Base-by-base conservation (phyloP, 2,888 invertebrate species). In the Andrena praecox region DNA sequence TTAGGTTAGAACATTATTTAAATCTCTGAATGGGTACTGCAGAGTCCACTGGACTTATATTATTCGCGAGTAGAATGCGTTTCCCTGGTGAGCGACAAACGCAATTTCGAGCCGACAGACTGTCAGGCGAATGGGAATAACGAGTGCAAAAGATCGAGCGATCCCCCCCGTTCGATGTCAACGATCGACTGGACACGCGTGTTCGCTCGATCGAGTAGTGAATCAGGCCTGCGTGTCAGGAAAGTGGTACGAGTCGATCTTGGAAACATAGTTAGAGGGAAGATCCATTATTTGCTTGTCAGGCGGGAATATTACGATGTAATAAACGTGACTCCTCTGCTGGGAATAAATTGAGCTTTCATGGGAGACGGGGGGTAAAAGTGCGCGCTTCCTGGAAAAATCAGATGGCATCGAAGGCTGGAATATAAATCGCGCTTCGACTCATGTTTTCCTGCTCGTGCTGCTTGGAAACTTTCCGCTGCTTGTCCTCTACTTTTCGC, bases 281-380 rank as follows among this genome's bases (percentile, higher is more conserved):
- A 73, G 79, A 68, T 67, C 31, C 79, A 68, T 80, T 80, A 78
- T 80, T 80, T 79, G 80, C 79, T 80, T 80, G 80, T 54, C 80
- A 70, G 79, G 8, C 20, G 50, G 31, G 68, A 63, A 64, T 79
- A 80, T 79, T 72, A 63, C 79, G 60, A 70, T 52, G 52, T 33
- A 27, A 42, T 29, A 54, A 73, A 80, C 79, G 80, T 80, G 80
- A 80, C 80, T 72, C 12, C 60, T 20, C 66, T 48, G 54, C 35
- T 27, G 33, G 54, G 42, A 54, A 50, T 70, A 66, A 79, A 79
- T 80, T 63, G 68, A 80, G 56, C 62, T 67, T 68, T 60, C 67
- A 50, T n/a, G 63, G 74, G 68, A 56, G 62, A 29, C 63, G n/a
- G 33, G 29, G 60, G 62, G n/a, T n/a, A 68, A 73, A 54, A 52